Evolutionary conservation across 2,113 vertebrate species (phyloP), one percentile per base, ranked within the genome.

Genomic region (Embiotoca jacksoni): DNA sequence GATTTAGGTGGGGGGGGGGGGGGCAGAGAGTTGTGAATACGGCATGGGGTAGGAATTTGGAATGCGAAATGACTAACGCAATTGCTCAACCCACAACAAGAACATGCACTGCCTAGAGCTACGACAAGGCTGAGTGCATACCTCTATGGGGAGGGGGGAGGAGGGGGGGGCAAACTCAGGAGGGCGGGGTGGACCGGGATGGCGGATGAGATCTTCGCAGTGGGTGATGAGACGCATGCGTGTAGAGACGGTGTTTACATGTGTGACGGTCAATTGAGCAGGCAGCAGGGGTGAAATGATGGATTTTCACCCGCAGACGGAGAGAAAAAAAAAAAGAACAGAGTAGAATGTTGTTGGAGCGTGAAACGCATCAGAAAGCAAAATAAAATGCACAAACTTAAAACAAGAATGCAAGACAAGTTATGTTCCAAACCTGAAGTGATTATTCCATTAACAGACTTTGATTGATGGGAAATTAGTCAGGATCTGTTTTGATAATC

Each of bases 11-110:
- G 30, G 78, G 69, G 46, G 23, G 31, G 55, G 16, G 62, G 1
- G 55, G 74, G 62, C 23, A 14, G 63, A 59, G 61, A 85, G 78
- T 54, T 54, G 88, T 78, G 71, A 80, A 92, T 91, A 92, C 84
- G 44, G 81, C 92, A 91, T 86, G 78, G 88, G 86, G 87, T 87
- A 91, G 91, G 91, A 88, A 94, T 94, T 87, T 92, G 91, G 92
- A 93, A 95, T 94, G 91, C 91, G 89, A 94, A 95, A 94, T 95
- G 94, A 94, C 89, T 95, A 95, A 95, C 92, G 92, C 93, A 92
- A 75, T 93, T 93, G 94, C 93, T 94, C 91, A 95, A 94, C 94
- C 92, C 93, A 94, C 91, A 95, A 94, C 94, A 94, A 92, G 93
- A 94, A 94, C 93, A 92, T 89, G 84, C 90, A 93, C 69, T 70